Evolutionary conservation across 2,888 invertebrate species (phyloP).

Genomic region (Incurvaria masculella): DNA sequence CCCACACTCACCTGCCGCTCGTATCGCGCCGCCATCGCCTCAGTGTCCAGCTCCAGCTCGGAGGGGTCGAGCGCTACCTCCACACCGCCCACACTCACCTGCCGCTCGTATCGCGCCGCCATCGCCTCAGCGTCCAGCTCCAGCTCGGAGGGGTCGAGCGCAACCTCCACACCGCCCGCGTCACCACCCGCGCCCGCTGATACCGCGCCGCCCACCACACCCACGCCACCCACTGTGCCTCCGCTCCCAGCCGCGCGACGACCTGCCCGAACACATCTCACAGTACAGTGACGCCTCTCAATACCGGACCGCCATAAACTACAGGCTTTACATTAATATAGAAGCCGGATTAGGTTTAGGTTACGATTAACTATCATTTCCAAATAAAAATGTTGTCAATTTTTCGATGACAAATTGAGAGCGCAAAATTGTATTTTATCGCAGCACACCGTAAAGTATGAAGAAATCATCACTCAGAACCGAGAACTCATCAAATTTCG

Average conservation of each 20-base stretch:
- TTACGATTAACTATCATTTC: too few relatives aligned
- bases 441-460: too few relatives aligned
- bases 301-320: too few relatives aligned
- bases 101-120: constrained; percentile 94
- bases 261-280: constrained; percentile 20
- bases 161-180: constrained; percentile 83
- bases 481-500: too few relatives aligned
- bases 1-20: constrained; percentile 95
- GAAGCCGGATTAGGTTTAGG: too few relatives aligned
- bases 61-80: constrained; percentile 97
- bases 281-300: not conserved
- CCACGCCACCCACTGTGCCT: constrained; percentile 14
- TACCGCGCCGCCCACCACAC: constrained; percentile 17
- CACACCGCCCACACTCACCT: constrained; percentile 68
- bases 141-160: constrained; percentile 95
- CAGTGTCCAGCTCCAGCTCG: constrained; percentile 93
- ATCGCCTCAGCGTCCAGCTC: constrained; percentile 96
- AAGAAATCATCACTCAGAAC: too few relatives aligned
- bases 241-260: constrained; percentile 24
- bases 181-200: constrained; percentile 58
- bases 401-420: too few relatives aligned
- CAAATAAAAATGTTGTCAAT: too few relatives aligned
- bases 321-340: too few relatives aligned
- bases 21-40: constrained; percentile 93
- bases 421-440: too few relatives aligned